Evolutionary conservation across 2,113 vertebrate genomes (phyloP).

Genomic region (Protobothrops mucrosquamatus): DNA sequence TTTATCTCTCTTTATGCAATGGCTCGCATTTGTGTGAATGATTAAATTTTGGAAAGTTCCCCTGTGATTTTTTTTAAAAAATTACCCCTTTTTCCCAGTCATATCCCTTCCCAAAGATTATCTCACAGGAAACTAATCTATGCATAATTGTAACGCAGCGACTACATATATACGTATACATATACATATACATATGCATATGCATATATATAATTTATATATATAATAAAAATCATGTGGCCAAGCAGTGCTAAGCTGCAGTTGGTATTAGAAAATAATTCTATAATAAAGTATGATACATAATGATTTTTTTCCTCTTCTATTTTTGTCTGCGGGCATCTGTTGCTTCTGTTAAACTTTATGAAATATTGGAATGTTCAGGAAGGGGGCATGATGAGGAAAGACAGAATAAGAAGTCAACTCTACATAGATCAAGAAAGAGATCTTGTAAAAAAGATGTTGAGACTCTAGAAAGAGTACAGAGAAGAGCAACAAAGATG

Average conservation of each 20-base stretch:
- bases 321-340: neutral
- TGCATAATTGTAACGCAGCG: conserved; percentile 1
- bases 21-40: neutral
- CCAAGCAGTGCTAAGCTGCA: neutral
- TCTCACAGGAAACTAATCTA: neutral
- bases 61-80: neutral
- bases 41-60: neutral
- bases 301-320: neutral
- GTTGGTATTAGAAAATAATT: neutral
- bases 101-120: neutral
- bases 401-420: neutral
- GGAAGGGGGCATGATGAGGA: too few relatives aligned
- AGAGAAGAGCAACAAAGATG: too few relatives aligned
- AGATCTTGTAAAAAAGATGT: neutral
- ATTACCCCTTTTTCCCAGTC: neutral
- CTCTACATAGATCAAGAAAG: neutral
- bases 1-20: neutral
- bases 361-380: neutral
- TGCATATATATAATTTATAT: too few relatives aligned
- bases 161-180: too few relatives aligned
- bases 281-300: neutral
- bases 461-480: too few relatives aligned
- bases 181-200: too few relatives aligned
- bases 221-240: neutral
- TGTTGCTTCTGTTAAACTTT: neutral